Evolutionary conservation across 2,113 vertebrate genomes (phyloP).

Genomic region (Terrapene triunguis): DNA sequence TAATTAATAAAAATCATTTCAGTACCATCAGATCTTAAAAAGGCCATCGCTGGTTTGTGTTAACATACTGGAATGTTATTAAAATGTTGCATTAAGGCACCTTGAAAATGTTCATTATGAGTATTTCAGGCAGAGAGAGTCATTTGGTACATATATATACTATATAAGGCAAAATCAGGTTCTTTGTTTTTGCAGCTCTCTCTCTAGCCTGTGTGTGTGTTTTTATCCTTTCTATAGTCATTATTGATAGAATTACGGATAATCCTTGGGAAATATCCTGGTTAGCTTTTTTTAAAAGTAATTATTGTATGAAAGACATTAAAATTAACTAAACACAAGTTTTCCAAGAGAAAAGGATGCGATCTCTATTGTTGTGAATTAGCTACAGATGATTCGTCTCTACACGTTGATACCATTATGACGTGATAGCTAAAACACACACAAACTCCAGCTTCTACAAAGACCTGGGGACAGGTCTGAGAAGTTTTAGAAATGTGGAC

Average conservation of each 20-base stretch:
- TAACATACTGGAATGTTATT: neutral
- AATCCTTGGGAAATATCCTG: neutral
- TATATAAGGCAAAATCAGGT: neutral
- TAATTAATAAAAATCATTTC: neutral
- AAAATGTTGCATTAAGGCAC: neutral
- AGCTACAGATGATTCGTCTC: neutral
- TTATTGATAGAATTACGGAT: neutral
- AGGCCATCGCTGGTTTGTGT: neutral
- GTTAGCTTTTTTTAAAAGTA: neutral
- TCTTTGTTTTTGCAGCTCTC: neutral
- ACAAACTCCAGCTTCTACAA: neutral
- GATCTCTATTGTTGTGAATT: neutral
- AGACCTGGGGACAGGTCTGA: neutral
- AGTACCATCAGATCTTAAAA: neutral
- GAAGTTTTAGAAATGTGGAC: neutral
- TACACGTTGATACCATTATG: neutral
- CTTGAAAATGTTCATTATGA: neutral
- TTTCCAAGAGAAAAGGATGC: neutral
- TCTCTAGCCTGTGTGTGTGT: neutral
- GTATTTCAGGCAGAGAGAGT: neutral
- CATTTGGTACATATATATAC: neutral
- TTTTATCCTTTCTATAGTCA: neutral
- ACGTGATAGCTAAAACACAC: neutral
- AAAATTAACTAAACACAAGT: neutral
- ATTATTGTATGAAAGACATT: rapidly evolving